Evolutionary conservation across 2,888 invertebrate species (phyloP).

Genomic region (Mantis religiosa): DNA sequence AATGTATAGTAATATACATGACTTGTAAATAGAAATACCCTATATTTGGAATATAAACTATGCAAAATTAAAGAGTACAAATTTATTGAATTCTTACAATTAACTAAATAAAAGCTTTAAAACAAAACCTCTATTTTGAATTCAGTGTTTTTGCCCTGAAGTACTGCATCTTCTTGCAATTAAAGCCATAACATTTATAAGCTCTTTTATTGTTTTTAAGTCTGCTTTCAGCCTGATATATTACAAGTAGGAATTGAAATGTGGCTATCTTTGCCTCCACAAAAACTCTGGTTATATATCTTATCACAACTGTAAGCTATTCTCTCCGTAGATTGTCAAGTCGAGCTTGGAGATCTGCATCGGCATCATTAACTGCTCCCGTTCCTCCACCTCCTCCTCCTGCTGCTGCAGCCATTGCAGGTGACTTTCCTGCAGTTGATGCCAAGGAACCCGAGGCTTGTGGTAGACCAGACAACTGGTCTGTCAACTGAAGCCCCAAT

Average conservation of each 20-base stretch:
- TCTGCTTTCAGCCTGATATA: background rate
- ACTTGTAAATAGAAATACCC: background rate
- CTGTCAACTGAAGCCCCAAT: slow-evolving; percentile 89
- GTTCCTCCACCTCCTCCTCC: slow-evolving; percentile 49
- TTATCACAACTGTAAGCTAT: slow-evolving; percentile 43
- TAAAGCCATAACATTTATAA: background rate
- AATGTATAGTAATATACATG: background rate
- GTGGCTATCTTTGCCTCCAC: background rate
- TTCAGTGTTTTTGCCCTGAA: background rate
- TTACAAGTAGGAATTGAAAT: background rate
- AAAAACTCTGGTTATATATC: background rate
- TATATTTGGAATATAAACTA: background rate
- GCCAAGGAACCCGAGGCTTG: slow-evolving; percentile 57
- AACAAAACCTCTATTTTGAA: background rate
- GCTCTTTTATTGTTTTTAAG: background rate
- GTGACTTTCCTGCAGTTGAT: slow-evolving; percentile 56
- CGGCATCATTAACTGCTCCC: slow-evolving; percentile 67
- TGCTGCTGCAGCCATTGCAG: slow-evolving; percentile 54
- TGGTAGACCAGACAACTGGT: slow-evolving; percentile 87
- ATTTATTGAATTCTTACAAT: background rate
- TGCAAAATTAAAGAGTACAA: background rate
- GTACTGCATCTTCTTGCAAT: background rate
- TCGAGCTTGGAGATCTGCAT: slow-evolving; percentile 95
- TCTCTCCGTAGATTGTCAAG: slow-evolving; percentile 91
- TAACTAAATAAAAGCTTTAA: background rate